These are phyloP conservation scores for Teleogryllus oceanicus DNA, from an alignment of 2,888 invertebrate species.

Conservation along the genomic window DNA sequence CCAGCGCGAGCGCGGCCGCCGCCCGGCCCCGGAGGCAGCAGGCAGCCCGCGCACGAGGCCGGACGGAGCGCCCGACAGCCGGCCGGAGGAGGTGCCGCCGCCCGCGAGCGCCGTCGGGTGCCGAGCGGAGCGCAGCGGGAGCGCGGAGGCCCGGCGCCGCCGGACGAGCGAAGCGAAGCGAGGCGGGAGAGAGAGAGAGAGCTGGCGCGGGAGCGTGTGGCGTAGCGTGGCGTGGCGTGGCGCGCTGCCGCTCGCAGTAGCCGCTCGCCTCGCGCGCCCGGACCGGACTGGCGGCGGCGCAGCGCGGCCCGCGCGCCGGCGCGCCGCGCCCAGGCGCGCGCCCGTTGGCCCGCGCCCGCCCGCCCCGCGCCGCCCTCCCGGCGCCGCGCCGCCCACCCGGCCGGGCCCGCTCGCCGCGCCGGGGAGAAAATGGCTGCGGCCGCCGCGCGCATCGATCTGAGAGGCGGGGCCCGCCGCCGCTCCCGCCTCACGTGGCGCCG, in stretches of 20 bases:
- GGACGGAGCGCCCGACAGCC: background rate
- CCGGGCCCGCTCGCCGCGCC: background rate
- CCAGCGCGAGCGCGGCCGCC: background rate
- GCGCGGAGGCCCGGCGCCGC: too few species aligned
- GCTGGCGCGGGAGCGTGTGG: background rate
- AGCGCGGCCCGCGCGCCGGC: background rate
- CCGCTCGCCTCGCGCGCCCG: conserved; percentile 18
- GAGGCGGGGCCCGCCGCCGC: conserved; percentile 37
- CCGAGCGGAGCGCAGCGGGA: too few species aligned
- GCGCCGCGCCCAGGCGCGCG: background rate
- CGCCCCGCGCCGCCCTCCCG: background rate
- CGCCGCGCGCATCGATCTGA: conserved; percentile 38
- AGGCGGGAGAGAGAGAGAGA: background rate
- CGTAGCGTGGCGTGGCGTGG: background rate
- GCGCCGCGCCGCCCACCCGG: conserved; percentile 23
- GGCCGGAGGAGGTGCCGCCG: background rate
- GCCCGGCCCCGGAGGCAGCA: conserved; percentile 26
- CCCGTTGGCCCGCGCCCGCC: background rate
- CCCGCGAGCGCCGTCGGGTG: background rate
- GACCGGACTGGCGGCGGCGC: background rate
- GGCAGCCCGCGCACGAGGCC: background rate
- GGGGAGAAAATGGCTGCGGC: conserved; percentile 42
- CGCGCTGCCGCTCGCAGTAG: background rate
- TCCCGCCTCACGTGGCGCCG: conserved; percentile 25
- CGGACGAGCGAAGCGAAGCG: too few species aligned